These are phyloP conservation scores for Drusus annulatus DNA, from an alignment of 1,140 invertebrate species.

Conservation along the genomic window DNA sequence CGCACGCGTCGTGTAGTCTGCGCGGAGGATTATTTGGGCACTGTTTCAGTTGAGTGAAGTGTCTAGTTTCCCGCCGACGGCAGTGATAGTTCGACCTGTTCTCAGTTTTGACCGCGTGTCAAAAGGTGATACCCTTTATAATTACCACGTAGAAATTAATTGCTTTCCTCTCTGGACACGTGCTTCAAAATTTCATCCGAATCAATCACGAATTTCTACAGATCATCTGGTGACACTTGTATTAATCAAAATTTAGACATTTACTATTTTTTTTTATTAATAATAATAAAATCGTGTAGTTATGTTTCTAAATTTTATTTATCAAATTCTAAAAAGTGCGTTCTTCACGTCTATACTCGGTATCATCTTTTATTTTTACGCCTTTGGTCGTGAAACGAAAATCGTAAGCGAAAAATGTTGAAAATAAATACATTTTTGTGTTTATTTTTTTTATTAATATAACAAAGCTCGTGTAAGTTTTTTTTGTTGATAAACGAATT, in stretches of 20 bases:
- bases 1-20: conserved; percentile 20
- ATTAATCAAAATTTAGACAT: neutral
- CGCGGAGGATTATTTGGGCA: neutral
- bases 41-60: neutral
- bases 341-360: neutral
- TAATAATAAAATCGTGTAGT: neutral
- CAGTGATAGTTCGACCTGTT: conserved; percentile 30
- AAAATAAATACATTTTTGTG: neutral
- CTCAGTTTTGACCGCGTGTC: conserved; percentile 23
- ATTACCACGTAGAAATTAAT: neutral
- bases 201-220: neutral
- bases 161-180: neutral
- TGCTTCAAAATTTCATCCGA: neutral
- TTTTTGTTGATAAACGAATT: neutral
- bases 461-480: neutral
- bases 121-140: conserved; percentile 10
- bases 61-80: neutral
- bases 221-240: neutral
- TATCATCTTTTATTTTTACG: conserved; percentile 1
- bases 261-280: neutral
- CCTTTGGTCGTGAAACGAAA: conserved; percentile 14
- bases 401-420: conserved; percentile 20
- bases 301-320: conserved; percentile 10
- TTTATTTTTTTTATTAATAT: conserved; percentile 7
- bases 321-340: conserved; percentile 4